A percentile compares a stretch with the other conserved stretches of the same genome.
These are phyloP conservation scores for Eriocheir sinensis DNA, from an alignment of 1,140 invertebrate species.

Conservation along the genomic window DNA sequence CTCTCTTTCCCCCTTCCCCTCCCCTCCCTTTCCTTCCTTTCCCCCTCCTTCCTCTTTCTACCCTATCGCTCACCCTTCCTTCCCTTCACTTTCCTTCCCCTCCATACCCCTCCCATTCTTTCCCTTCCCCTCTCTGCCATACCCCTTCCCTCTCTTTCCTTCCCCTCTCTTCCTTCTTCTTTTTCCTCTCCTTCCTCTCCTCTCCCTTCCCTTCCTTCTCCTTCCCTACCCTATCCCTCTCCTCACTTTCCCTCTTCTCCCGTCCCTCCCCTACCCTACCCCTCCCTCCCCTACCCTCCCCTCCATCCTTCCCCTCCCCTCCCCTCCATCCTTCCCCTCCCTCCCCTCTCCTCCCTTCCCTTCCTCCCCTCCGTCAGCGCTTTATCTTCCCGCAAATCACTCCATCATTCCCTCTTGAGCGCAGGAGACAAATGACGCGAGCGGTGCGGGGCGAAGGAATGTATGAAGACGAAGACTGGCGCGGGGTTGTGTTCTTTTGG, in stretches of 20 bases:
- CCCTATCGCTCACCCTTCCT: not conserved
- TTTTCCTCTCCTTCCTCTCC: not conserved
- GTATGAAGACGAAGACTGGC: not conserved
- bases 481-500: not conserved
- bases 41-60: not conserved
- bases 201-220: not conserved
- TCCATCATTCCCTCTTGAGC: not conserved
- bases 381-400: not conserved
- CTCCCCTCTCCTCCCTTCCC: not conserved
- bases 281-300: not conserved
- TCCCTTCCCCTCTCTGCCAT: not conserved
- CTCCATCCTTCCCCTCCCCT: not conserved
- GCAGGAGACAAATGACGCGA: not conserved
- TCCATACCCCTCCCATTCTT: not conserved
- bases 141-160: no score
- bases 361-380: not conserved
- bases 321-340: not conserved
- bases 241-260: no score
- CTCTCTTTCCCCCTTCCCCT: not conserved
- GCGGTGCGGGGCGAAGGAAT: not conserved
- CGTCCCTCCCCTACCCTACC: not conserved
- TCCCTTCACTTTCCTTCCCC: not conserved
- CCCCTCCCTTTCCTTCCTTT: not conserved
- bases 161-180: no score
- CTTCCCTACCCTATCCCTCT: not conserved